Evolutionary conservation across 2,888 invertebrate species (phyloP).

Genomic region (Drosophila meridionalis): DNA sequence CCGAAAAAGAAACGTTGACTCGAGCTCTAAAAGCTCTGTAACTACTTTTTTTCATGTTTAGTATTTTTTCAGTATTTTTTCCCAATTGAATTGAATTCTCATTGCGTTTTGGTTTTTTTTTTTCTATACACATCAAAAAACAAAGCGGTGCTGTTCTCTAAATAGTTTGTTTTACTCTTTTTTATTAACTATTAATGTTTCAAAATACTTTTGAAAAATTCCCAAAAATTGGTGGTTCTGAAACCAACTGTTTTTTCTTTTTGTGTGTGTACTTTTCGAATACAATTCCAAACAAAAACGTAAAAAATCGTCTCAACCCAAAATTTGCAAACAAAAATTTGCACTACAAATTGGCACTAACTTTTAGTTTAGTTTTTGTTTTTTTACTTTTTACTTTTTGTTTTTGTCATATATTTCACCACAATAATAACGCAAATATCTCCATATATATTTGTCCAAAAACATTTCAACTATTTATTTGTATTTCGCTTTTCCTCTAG

Average conservation of each 20-base stretch:
- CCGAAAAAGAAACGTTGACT: conserved; percentile 30
- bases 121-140: conserved; percentile 53
- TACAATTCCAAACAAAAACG: conserved; percentile 33
- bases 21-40: conserved; percentile 28
- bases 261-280: conserved; percentile 28
- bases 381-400: not conserved
- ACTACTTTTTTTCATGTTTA: conserved; percentile 46
- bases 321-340: conserved; percentile 72
- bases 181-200: conserved; percentile 29
- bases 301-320: conserved; percentile 22
- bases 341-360: conserved; percentile 81
- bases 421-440: conserved; percentile 70
- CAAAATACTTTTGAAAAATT: conserved; percentile 60
- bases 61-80: conserved; percentile 31
- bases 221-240: conserved; percentile 80
- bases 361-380: conserved; percentile 26
- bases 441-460: conserved; percentile 78
- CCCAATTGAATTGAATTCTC: conserved; percentile 46
- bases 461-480: conserved; percentile 59
- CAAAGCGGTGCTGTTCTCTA: conserved; percentile 62
- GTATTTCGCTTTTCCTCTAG: conserved; percentile 18
- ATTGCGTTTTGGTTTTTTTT: conserved; percentile 11
- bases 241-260: conserved; percentile 69
- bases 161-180: conserved; percentile 14
- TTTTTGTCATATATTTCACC: conserved; percentile 49